Evolutionary conservation across 2,797 vertebrate genomes (phyloP), one percentile per base, ranked within the genome.

Genomic region (Takifugu ocellatus): DNA sequence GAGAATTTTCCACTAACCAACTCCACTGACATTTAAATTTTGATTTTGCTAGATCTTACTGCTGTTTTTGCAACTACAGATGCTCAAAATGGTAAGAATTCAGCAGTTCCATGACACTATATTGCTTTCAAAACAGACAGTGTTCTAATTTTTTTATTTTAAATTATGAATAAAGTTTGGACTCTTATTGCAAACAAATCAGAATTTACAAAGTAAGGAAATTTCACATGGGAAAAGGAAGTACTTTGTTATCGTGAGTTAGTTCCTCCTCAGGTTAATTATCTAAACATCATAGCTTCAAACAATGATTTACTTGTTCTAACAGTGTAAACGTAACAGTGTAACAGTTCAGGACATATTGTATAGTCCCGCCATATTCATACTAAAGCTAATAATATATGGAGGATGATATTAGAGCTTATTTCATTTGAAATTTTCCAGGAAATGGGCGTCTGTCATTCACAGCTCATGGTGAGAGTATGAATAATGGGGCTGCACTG

Each of bases 211-310:
- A 85, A 83, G 63, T 76, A 57, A 48, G 10, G 24, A 52, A 51
- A 47, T 45, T 63, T 63, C 55, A 39, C 29, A 69, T 44, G 45
- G 61, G 79, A 87, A 84, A 75, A 75, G 53, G 46, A 78, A 63
- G 75, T 85, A 39, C 54, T 67, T 66, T 63, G 24, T 61, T 72
- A 43, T 76, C 45, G 45, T 51, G 33, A 71, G 29, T 6, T 31
- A 33, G 31, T 80, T 69, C 66, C 70, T 63, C 3, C 17, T 9
- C 12, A 49, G 29, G 5, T 54, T 60, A 1, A 9, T 31, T 39
- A 5, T 39, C 12, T 39, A 4, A 15, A 39, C 36, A 4, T 39
- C 12, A 1, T 33, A 10, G 1, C 9, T 33, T 10, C 10, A 33
- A 33, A 33, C 31, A 33, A 10, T 10, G 2, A 10, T 33, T 33